phyloP scores from a whole-genome alignment of 64 coral and sea anemone genomes.

The Stichodactyla mertensii region DNA sequence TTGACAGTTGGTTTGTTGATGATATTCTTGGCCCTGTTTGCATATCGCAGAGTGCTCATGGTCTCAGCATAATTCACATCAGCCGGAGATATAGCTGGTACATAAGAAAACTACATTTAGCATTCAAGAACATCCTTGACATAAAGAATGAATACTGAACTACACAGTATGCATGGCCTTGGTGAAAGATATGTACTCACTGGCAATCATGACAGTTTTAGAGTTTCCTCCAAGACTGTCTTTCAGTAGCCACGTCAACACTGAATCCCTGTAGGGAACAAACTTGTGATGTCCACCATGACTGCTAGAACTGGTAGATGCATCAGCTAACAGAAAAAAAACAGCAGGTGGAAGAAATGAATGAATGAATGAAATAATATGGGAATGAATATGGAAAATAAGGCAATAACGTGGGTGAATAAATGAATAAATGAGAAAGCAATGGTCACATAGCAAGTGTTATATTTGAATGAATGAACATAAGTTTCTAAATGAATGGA shows the following conservation, averaged over 20 bases:
- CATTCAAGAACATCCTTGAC: neutral
- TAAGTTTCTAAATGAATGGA: neutral
- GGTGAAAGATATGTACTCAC: conserved; percentile 26
- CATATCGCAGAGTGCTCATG: conserved; percentile 83
- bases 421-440: neutral
- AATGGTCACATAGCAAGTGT: neutral
- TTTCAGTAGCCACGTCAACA: conserved; percentile 93
- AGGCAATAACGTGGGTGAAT: neutral
- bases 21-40: conserved; percentile 97
- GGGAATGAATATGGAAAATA: too few relatives aligned
- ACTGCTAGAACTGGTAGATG: conserved; percentile 55
- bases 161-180: too few relatives aligned
- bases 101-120: neutral
- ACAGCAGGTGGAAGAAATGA: too few relatives aligned
- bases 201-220: conserved; percentile 98
- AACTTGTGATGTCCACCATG: conserved; percentile 78
- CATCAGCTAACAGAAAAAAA: conserved; percentile 63
- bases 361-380: neutral
- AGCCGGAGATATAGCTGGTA: conserved; percentile 85
- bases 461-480: neutral
- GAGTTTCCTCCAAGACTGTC: conserved; percentile 97
- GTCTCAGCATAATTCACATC: conserved; percentile 97
- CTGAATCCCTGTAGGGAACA: conserved; percentile 91
- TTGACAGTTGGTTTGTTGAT: conserved; percentile 97
- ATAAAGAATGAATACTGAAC: too few relatives aligned